Evolutionary conservation across 2,797 vertebrate species (phyloP).

Genomic region (Diplodus sargus): DNA sequence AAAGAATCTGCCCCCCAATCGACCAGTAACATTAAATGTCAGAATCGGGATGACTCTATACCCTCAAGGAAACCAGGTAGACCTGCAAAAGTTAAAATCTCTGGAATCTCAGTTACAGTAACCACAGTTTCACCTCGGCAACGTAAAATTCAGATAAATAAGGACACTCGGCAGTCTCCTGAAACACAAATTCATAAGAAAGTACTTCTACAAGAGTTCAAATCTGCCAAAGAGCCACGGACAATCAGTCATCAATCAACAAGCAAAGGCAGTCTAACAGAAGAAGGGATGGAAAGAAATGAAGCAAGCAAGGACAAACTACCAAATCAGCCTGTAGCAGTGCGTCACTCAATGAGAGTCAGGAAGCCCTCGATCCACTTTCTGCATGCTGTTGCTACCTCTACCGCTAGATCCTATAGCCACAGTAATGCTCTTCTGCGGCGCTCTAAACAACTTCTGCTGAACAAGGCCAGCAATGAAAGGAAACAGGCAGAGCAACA

Average conservation of each 20-base stretch:
- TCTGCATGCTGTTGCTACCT: conserved; percentile 90
- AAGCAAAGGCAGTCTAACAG: conserved; percentile 56
- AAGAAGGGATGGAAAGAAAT: conserved; percentile 48
- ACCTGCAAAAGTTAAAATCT: conserved; percentile 95
- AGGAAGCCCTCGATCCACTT: conserved; percentile 91
- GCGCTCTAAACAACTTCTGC: conserved; percentile 89
- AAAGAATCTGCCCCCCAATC: conserved; percentile 83
- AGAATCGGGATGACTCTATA: conserved; percentile 83
- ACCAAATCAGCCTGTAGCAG: conserved; percentile 67
- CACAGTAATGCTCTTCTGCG: conserved; percentile 89
- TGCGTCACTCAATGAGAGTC: conserved; percentile 90
- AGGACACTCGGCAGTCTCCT: conserved; percentile 75
- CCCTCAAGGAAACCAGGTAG: conserved; percentile 91
- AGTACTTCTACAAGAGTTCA: conserved; percentile 67
- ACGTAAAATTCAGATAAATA: conserved; percentile 91
- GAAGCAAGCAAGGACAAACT: conserved; percentile 40
- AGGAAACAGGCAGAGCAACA: conserved; percentile 79
- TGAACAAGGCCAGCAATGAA: conserved; percentile 87
- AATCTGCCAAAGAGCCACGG: conserved; percentile 78
- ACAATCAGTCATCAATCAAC: conserved; percentile 73
- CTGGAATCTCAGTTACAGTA: conserved; percentile 94
- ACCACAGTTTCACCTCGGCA: conserved; percentile 90
- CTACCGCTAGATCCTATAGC: conserved; percentile 87
- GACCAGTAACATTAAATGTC: conserved; percentile 85
- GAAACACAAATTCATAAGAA: conserved; percentile 56